Evolutionary conservation across 2,797 vertebrate genomes (phyloP).

Genomic region (Chrysocyon brachyurus): DNA sequence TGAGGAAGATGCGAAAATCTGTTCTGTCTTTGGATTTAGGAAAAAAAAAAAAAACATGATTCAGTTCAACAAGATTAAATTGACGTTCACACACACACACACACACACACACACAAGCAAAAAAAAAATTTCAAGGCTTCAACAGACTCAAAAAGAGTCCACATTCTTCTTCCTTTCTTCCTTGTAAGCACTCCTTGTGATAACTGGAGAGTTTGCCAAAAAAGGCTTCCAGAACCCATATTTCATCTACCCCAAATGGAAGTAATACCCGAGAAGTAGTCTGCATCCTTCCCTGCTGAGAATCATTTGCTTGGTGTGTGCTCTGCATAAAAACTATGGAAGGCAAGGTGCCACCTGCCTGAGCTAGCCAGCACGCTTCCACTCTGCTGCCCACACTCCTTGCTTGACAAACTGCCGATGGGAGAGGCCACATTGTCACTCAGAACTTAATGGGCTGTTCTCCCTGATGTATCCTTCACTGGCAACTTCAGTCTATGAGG

Average conservation of each 20-base stretch:
- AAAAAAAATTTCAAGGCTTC: constrained; percentile 15
- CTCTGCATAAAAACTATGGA: constrained; percentile 63
- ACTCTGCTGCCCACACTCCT: constrained; percentile 74
- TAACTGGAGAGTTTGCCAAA: constrained; percentile 52
- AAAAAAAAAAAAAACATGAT: not conserved
- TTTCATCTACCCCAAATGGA: constrained; percentile 42
- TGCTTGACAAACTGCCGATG: constrained; percentile 69
- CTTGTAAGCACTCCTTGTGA: constrained; percentile 55
- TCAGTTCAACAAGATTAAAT: constrained; percentile 38
- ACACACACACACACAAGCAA: not conserved
- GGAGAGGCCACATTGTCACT: constrained; percentile 54
- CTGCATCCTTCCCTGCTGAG: constrained; percentile 84
- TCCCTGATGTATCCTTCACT: not conserved
- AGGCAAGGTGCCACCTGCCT: constrained; percentile 80
- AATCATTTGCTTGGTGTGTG: constrained; percentile 84
- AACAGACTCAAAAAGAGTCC: not conserved
- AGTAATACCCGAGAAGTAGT: constrained; percentile 79
- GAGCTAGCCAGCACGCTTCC: constrained; percentile 79
- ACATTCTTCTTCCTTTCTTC: constrained; percentile 60
- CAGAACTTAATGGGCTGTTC: not conserved
- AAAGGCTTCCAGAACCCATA: constrained; percentile 40
- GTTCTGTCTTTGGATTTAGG: constrained; percentile 41
- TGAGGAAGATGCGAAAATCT: constrained; percentile 16
- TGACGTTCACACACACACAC: not conserved
- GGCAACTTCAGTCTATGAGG: not conserved